These are phyloP conservation scores for Emydura subglobosa DNA, from an alignment of 2,113 vertebrate species.

Conservation along the genomic window DNA sequence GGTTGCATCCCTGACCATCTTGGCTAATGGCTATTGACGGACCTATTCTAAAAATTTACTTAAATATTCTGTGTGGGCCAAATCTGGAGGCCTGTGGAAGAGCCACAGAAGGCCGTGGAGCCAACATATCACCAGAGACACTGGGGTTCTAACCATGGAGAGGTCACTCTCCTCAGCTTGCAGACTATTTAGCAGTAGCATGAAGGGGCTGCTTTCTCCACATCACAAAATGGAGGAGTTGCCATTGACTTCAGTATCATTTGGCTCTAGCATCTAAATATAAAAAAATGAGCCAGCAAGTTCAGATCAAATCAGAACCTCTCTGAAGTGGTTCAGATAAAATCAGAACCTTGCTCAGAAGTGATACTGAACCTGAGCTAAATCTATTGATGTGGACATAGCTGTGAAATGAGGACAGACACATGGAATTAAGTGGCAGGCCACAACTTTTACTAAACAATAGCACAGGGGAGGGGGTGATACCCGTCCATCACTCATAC, in stretches of 20 bases:
- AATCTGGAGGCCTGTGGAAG: background rate
- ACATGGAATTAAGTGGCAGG: background rate
- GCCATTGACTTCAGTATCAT: background rate
- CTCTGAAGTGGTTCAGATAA: accelerated
- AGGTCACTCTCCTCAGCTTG: background rate
- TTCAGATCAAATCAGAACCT: background rate
- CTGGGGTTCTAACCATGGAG: background rate
- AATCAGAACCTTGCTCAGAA: background rate
- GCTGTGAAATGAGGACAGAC: background rate
- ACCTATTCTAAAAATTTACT: background rate
- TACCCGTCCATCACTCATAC: background rate
- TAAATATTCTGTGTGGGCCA: background rate
- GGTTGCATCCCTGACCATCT: background rate
- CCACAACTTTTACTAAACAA: background rate
- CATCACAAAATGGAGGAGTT: background rate
- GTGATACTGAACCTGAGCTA: background rate
- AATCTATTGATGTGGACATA: background rate
- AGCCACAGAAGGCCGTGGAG: background rate
- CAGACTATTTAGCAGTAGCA: background rate
- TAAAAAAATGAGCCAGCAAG: background rate
- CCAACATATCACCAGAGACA: background rate
- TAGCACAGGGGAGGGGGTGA: background rate
- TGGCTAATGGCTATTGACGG: background rate
- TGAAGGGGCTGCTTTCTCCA: background rate
- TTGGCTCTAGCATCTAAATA: background rate